These are phyloP conservation scores for Passer montanus DNA, from an alignment of 2,113 vertebrate species.

Conservation along the genomic window DNA sequence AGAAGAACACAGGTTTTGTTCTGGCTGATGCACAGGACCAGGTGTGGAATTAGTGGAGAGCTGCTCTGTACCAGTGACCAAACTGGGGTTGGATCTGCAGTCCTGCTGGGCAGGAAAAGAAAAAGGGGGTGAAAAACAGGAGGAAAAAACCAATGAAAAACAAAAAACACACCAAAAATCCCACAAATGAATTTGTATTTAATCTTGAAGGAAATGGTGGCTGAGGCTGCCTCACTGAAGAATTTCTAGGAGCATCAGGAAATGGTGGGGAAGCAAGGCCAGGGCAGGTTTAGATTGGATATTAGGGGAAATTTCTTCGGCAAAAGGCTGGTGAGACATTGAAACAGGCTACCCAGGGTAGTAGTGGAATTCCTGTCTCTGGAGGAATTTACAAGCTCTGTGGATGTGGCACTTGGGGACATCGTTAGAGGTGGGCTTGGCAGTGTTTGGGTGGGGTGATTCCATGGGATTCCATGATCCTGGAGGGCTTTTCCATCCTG, in stretches of 20 bases:
- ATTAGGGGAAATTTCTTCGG: background rate
- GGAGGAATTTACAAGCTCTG: background rate
- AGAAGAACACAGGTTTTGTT: background rate
- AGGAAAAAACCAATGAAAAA: fast-evolving
- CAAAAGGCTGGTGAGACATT: background rate
- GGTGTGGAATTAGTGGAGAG: background rate
- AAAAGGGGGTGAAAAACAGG: background rate
- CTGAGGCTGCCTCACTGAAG: background rate
- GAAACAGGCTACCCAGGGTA: background rate
- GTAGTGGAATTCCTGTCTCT: background rate
- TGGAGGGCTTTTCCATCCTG: background rate
- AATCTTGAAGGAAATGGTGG: background rate
- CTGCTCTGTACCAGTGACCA: background rate
- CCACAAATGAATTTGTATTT: background rate
- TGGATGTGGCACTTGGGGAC: background rate
- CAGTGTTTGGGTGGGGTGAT: background rate
- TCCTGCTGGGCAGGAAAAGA: background rate
- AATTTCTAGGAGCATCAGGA: background rate
- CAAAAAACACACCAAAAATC: background rate
- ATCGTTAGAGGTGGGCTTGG: background rate
- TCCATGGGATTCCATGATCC: background rate
- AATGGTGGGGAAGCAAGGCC: background rate
- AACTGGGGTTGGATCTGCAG: background rate
- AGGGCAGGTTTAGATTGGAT: background rate
- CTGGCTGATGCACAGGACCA: background rate